Base-by-base conservation (phyloP, 2,888 invertebrate species). In the Idaea biselata region DNA sequence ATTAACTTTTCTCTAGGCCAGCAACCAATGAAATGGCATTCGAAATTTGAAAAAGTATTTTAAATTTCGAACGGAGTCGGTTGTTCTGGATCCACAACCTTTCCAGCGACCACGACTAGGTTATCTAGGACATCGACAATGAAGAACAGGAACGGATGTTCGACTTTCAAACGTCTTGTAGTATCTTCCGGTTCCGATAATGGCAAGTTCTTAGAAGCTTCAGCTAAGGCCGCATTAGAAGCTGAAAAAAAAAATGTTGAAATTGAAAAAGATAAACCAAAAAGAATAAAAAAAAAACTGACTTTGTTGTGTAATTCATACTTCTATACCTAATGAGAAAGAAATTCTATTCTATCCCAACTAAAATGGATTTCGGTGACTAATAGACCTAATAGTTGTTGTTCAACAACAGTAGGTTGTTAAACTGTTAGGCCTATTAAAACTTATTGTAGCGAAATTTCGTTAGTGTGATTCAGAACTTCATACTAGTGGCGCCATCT, bases 111-210 rank as follows among this genome's bases (percentile, higher is more conserved):
- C 1, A 95, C 90, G 0, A 94, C 91, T 18, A 94, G 88, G 64
- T 94, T 91, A 68, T 94, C 93, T 59, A 93, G 79, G 33, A 89
- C 88, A 68, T 95, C 94, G 57, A 94, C 78, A 18, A 95, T 93
- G 78, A 94, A 95, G 83, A 94, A 95, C 63, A 94, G 82, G 83
- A 95, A 95, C 0, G 95, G 94, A 61, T 93, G 93, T 67, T 95
- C 94, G 0, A 94, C 92, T 60, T 85, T 88, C 75, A 95, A 90
- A 16, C 80, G 81, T 18, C 87, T 82, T 0, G 79, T 67, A 31
- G 77, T 72, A 60, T 83, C 84, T 55, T 70, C 63, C 14, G 44
- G 44, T 56, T 82, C 80, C 0, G 79, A 69, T 16, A 86, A 54
- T 0, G 91, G 91, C 14, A 87, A 70, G 60, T 77, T 89, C 80